Conservation (phyloP, 2,888 invertebrate species). For the Gisinianus flammeolus region DNA sequence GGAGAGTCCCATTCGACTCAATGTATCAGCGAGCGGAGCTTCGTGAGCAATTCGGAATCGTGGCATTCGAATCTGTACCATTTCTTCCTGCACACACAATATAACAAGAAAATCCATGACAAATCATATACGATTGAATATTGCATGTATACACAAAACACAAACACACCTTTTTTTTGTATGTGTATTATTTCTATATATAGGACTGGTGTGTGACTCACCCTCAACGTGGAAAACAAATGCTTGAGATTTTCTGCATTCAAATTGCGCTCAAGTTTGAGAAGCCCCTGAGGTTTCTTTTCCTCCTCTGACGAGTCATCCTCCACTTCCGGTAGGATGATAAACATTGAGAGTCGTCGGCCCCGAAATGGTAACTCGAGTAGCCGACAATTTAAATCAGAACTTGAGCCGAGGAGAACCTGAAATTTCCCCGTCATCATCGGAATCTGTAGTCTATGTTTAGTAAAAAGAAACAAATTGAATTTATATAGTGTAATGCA, state of each 20-base stretch:
- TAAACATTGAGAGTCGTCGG: conserved; percentile 61
- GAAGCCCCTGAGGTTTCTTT: conserved; percentile 51
- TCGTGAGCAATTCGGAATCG: conserved; percentile 59
- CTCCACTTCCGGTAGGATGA: conserved; percentile 61
- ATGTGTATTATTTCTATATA: no score
- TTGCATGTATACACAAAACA: not conserved
- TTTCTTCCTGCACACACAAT: conserved; percentile 58
- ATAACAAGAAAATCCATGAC: not conserved
- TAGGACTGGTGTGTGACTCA: not conserved
- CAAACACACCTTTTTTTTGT: no score
- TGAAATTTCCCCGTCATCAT: conserved; percentile 62
- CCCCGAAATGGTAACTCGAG: conserved; percentile 61
- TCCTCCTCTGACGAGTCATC: conserved; percentile 33
- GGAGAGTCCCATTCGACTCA: conserved; percentile 59
- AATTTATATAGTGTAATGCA: not conserved
- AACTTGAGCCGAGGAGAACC: conserved; percentile 60
- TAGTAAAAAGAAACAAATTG: no score
- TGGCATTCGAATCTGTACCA: conserved; percentile 61
- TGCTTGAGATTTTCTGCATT: conserved; percentile 61
- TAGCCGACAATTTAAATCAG: conserved; percentile 60
- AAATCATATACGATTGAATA: not conserved
- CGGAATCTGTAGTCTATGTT: conserved; percentile 60
- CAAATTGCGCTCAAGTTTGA: conserved; percentile 59
- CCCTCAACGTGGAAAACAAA: conserved; percentile 46
- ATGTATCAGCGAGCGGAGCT: conserved; percentile 57